A percentile compares a stretch with the other conserved stretches of the same genome.
Evolutionary conservation across 2,888 invertebrate species (phyloP).

Genomic region (Hydropsyche betteni): DNA sequence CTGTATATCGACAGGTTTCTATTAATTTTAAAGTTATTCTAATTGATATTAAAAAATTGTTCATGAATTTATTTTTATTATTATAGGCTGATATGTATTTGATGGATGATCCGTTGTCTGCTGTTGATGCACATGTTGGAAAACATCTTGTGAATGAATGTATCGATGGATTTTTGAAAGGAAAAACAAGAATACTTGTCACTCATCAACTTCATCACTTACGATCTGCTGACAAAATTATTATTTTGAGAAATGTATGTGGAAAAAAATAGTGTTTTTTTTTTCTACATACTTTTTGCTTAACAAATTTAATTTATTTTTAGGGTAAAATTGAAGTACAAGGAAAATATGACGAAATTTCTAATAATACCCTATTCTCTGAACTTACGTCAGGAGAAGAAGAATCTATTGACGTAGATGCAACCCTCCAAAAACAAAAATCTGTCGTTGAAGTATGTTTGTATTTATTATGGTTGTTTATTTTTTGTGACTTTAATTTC

Average conservation of each 20-base stretch:
- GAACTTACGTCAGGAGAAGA: constrained; percentile 63
- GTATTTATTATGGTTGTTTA: not conserved
- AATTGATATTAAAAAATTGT: not conserved
- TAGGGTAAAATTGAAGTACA: constrained; percentile 71
- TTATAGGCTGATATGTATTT: constrained; percentile 76
- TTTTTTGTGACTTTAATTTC: not conserved
- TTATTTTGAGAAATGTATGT: constrained; percentile 73
- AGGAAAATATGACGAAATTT: constrained; percentile 67
- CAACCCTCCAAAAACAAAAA: constrained; percentile 46
- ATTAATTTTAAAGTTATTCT: not conserved
- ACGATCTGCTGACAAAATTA: constrained; percentile 70
- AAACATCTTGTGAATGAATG: constrained; percentile 76
- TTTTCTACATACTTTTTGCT: too few relatives aligned
- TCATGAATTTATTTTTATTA: not conserved
- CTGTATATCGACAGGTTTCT: constrained; percentile 75
- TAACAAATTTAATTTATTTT: constrained; percentile 42
- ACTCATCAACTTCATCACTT: constrained; percentile 87
- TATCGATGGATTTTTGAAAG: constrained; percentile 67
- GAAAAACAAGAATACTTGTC: constrained; percentile 78
- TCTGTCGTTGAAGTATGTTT: constrained; percentile 23
- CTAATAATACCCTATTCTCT: constrained; percentile 63
- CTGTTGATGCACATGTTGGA: constrained; percentile 79
- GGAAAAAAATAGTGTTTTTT: not conserved
- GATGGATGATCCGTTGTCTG: constrained; percentile 80
- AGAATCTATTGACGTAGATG: constrained; percentile 54